phyloP scores from a whole-genome alignment of 2,888 invertebrate genomes.

The Autographa pulchrina region DNA sequence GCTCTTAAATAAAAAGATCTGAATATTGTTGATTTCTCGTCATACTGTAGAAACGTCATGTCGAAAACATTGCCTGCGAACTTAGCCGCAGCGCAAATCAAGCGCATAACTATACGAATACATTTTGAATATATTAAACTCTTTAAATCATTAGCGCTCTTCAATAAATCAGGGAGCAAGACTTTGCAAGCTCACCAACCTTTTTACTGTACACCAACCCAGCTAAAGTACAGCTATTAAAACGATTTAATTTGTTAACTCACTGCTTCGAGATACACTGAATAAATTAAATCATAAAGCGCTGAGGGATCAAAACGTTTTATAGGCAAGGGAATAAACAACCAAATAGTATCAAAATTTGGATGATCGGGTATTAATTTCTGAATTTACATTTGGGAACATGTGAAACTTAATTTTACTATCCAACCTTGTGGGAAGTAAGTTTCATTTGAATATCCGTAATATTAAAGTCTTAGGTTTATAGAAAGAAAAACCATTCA shows the following conservation, averaged over 20 bases:
- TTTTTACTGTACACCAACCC: conserved; percentile 35
- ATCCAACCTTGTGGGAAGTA: neutral
- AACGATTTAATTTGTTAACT: conserved; percentile 53
- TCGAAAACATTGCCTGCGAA: neutral
- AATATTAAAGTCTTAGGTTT: neutral
- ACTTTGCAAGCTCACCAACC: conserved; percentile 24
- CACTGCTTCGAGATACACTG: conserved; percentile 39
- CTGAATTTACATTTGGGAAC: conserved; percentile 17
- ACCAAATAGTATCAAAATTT: conserved; percentile 35
- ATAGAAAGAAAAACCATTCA: neutral
- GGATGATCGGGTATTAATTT: conserved; percentile 39
- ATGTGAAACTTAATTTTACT: conserved; percentile 11
- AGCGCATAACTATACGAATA: neutral
- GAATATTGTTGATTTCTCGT: neutral
- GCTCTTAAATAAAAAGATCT: neutral
- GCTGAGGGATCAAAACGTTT: conserved; percentile 34
- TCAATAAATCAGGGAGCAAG: conserved; percentile 49
- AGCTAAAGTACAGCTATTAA: conserved; percentile 41
- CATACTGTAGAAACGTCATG: neutral
- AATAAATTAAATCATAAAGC: conserved; percentile 51
- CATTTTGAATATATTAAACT: conserved; percentile 29
- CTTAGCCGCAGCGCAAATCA: neutral
- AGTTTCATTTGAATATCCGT: neutral
- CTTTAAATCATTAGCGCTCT: conserved; percentile 24
- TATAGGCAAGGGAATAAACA: conserved; percentile 32